phyloP scores from a whole-genome alignment of 2,797 vertebrate genomes.

The Tiaroga cobitis region DNA sequence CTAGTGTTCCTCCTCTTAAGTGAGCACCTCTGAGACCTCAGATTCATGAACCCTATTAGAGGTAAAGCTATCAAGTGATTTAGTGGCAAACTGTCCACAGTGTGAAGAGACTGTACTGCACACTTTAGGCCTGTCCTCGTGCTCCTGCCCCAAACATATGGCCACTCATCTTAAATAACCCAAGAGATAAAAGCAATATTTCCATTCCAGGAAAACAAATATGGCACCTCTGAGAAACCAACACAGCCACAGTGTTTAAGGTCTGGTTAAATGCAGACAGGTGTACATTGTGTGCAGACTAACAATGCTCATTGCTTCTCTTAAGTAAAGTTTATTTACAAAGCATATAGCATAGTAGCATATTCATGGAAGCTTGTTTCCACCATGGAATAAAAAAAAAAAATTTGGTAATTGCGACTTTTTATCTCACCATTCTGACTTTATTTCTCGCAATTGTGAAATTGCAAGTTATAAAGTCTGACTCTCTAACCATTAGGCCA shows the following conservation, averaged over 20 bases:
- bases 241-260: neutral
- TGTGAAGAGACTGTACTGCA: conserved; percentile 21
- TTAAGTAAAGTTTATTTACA: neutral
- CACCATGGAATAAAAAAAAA: neutral
- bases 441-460: too few species aligned
- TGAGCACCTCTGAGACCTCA: conserved; percentile 47
- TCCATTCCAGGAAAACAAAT: neutral
- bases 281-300: neutral
- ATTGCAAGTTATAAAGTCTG: neutral
- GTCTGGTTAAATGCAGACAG: neutral
- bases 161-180: conserved; percentile 30
- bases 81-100: conserved; percentile 24
- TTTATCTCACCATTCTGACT: too few species aligned
- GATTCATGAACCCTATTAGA: conserved; percentile 60
- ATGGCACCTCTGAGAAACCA: conserved; percentile 5
- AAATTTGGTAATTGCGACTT: neutral
- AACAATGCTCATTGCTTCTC: neutral
- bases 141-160: conserved; percentile 6
- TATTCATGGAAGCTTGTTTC: neutral
- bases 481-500: too few species aligned
- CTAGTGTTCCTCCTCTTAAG: conserved; percentile 36
- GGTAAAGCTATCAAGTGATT: conserved; percentile 43
- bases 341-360: neutral
- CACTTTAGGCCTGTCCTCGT: neutral
- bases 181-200: conserved; percentile 33